Conservation (phyloP, 2,888 invertebrate species). For the Coleophora deauratella region DNA sequence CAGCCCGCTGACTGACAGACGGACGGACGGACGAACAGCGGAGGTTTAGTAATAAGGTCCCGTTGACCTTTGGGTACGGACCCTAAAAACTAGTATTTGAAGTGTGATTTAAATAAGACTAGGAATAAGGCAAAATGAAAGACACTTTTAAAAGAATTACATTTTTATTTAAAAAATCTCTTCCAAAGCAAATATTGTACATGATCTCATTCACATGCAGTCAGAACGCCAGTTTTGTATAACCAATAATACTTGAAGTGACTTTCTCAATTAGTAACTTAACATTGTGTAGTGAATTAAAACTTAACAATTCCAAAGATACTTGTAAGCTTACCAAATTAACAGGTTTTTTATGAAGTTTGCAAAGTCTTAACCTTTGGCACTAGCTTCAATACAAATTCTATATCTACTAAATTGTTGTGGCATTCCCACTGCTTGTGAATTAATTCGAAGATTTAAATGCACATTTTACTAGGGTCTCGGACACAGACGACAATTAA, state of each 20-base stretch:
- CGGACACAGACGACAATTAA: conserved; percentile 40
- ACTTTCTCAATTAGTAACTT: neutral
- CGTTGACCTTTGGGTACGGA: no score
- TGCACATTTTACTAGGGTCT: conserved; percentile 46
- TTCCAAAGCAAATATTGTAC: conserved; percentile 68
- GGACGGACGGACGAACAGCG: no score
- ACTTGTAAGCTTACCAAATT: neutral
- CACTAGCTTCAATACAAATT: conserved; percentile 3
- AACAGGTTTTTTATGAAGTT: neutral
- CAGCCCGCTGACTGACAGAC: no score
- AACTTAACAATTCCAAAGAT: neutral
- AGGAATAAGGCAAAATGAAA: conserved; percentile 22
- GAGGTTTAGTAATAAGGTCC: no score
- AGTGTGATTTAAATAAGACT: no score
- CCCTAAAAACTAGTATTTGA: no score
- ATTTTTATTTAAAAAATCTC: conserved; percentile 59
- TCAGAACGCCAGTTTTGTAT: conserved; percentile 49
- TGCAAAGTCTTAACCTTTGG: conserved; percentile 4
- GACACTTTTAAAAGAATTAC: conserved; percentile 38
- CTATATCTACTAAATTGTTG: conserved; percentile 14
- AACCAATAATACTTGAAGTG: neutral
- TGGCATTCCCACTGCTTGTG: conserved; percentile 51
- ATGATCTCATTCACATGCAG: conserved; percentile 50
- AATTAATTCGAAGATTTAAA: conserved; percentile 36
- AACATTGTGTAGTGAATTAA: neutral